These are phyloP conservation scores for Argynnis bischoffii DNA, from an alignment of 2,888 invertebrate species.

Conservation along the genomic window DNA sequence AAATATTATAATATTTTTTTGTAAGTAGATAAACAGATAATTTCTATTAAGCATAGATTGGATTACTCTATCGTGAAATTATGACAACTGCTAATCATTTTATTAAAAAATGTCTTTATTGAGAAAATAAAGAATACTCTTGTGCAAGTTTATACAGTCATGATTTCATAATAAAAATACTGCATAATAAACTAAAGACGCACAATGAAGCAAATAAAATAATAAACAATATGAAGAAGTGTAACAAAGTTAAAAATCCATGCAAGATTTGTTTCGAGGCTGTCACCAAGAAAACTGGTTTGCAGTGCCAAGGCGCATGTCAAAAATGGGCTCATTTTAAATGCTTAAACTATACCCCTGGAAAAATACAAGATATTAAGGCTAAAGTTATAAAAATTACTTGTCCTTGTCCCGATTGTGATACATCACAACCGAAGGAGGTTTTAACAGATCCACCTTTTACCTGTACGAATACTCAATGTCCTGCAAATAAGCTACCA, in stretches of 20 bases:
- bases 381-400: slow-evolving; percentile 52
- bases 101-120: no score
- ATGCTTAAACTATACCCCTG: slow-evolving; percentile 57
- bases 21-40: no score
- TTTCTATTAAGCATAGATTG: no score
- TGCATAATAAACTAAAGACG: slow-evolving; percentile 7
- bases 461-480: slow-evolving; percentile 44
- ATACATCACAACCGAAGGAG: slow-evolving; percentile 42
- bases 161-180: no score
- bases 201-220: not conserved
- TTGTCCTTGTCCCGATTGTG: slow-evolving; percentile 61
- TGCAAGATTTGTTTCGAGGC: slow-evolving; percentile 57
- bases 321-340: slow-evolving; percentile 60
- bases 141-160: no score
- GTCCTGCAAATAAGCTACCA: slow-evolving; percentile 44
- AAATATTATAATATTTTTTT: no score
- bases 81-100: no score
- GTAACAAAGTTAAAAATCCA: slow-evolving; percentile 52
- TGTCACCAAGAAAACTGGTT: slow-evolving; percentile 53
- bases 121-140: no score
- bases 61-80: no score
- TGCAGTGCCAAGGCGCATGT: slow-evolving; percentile 63
- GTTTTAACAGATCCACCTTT: slow-evolving; percentile 42
- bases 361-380: slow-evolving; percentile 58
- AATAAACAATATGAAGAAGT: slow-evolving; percentile 28